phyloP scores from a whole-genome alignment of 2,113 vertebrate genomes.

The Etheostoma spectabile region DNA sequence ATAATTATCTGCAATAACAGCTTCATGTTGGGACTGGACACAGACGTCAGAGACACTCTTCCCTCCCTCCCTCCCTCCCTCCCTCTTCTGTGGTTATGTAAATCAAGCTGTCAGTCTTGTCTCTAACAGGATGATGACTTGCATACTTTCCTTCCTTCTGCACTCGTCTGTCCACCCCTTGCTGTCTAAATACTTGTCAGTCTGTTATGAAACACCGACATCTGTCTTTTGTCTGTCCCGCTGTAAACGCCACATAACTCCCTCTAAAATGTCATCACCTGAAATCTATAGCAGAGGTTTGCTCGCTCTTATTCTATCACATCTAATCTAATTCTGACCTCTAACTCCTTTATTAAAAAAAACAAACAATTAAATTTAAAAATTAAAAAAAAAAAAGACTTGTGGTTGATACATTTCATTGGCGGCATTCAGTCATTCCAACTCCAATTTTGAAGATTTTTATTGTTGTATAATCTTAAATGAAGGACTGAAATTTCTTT shows the following conservation, averaged over 20 bases:
- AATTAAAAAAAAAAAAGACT: neutral
- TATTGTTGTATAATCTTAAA: neutral
- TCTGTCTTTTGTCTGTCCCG: slow-evolving; percentile 45
- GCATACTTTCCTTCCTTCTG: slow-evolving; percentile 54
- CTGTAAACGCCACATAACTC: slow-evolving; percentile 18
- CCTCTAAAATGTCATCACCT: slow-evolving; percentile 25
- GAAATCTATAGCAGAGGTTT: slow-evolving; percentile 1
- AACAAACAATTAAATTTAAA: too few relatives aligned
- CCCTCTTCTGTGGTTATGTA: slow-evolving; percentile 54
- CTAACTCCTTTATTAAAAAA: neutral
- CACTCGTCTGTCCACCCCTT: neutral
- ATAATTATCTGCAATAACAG: slow-evolving; percentile 11
- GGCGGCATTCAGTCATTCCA: neutral
- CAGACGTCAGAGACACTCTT: slow-evolving; percentile 20
- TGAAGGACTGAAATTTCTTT: neutral
- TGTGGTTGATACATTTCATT: neutral
- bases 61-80: neutral
- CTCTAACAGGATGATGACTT: slow-evolving; percentile 68
- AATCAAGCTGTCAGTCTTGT: slow-evolving; percentile 50
- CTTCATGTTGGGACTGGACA: slow-evolving; percentile 24
- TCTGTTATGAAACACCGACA: slow-evolving; percentile 59
- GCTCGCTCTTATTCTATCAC: neutral
- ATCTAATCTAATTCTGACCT: neutral
- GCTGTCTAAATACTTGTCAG: slow-evolving; percentile 72
- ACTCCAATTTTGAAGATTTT: neutral